phyloP scores from a whole-genome alignment of 2,797 vertebrate genomes.

The Salarias fasciatus region DNA sequence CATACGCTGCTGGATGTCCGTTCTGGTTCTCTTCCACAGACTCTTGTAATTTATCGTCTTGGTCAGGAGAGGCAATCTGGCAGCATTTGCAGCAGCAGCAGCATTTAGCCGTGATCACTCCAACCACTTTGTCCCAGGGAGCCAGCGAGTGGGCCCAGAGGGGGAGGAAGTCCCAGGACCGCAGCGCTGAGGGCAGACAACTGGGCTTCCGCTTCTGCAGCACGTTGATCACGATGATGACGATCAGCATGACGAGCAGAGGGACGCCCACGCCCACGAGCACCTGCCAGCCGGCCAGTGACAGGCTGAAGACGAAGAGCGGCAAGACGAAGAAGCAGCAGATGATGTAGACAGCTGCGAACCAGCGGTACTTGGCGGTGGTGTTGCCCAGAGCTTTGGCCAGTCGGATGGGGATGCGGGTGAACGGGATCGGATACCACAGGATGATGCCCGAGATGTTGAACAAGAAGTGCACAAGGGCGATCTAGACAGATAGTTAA shows the following conservation, averaged over 20 bases:
- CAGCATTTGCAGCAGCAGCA: constrained; percentile 91
- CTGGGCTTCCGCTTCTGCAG: constrained; percentile 83
- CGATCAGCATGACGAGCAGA: constrained; percentile 71
- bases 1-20: constrained; percentile 51
- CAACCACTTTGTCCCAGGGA: constrained; percentile 89
- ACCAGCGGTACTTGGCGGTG: constrained; percentile 91
- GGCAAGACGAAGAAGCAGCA: constrained; percentile 88
- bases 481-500: constrained; percentile 84
- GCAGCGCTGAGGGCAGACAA: constrained; percentile 83
- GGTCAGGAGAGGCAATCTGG: constrained; percentile 39
- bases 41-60: constrained; percentile 13
- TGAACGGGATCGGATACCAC: constrained; percentile 91
- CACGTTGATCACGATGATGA: constrained; percentile 78
- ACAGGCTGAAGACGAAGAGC: constrained; percentile 87
- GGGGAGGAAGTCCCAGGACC: constrained; percentile 91
- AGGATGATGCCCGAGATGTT: constrained; percentile 92
- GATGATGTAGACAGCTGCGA: constrained; percentile 89
- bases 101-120: constrained; percentile 68
- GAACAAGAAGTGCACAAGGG: constrained; percentile 96
- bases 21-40: constrained; percentile 18
- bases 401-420: constrained; percentile 89
- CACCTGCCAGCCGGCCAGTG: constrained; percentile 90
- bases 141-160: constrained; percentile 89
- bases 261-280: constrained; percentile 88
- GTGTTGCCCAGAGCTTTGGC: constrained; percentile 87